phyloP scores from a whole-genome alignment of 23 tunicate species.

The Pegea sp. region DNA sequence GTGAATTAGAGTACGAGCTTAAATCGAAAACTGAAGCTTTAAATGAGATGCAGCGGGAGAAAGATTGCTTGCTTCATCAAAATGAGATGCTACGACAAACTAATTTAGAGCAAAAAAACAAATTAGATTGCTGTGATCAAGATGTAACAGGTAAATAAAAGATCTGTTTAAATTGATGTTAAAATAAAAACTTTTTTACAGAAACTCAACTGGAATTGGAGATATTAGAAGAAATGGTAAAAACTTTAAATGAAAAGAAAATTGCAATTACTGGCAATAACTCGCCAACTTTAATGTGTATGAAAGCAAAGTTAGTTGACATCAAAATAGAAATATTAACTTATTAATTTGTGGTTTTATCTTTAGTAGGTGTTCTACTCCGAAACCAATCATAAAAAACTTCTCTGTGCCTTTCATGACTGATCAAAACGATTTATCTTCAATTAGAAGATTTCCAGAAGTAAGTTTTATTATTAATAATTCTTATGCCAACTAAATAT shows the following conservation, averaged over 20 bases:
- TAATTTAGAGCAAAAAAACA: constrained; percentile 35
- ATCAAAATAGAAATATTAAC: too few relatives aligned
- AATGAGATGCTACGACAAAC: constrained; percentile 25
- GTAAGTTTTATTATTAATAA: too few relatives aligned
- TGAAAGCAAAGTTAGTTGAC: too few relatives aligned
- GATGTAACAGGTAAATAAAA: constrained; percentile 41
- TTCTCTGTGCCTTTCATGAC: too few relatives aligned
- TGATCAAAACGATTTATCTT: too few relatives aligned
- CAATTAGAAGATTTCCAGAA: too few relatives aligned
- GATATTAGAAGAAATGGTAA: constrained; percentile 65
- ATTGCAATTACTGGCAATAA: constrained; percentile 1
- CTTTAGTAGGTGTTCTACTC: too few relatives aligned
- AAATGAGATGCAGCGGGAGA: constrained; percentile 21
- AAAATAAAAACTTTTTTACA: neutral
- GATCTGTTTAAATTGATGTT: neutral
- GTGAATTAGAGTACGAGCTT: constrained; percentile 20
- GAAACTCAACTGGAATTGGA: constrained; percentile 78
- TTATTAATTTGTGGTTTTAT: too few relatives aligned
- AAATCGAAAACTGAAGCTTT: constrained; percentile 24
- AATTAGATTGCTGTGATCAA: constrained; percentile 40
- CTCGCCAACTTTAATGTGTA: neutral
- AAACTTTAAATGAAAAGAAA: constrained; percentile 38
- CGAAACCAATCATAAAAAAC: too few relatives aligned
- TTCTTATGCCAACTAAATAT: too few relatives aligned
- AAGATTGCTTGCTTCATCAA: constrained; percentile 13